Conservation (phyloP, 2,888 invertebrate species). For the Timandra comae region DNA sequence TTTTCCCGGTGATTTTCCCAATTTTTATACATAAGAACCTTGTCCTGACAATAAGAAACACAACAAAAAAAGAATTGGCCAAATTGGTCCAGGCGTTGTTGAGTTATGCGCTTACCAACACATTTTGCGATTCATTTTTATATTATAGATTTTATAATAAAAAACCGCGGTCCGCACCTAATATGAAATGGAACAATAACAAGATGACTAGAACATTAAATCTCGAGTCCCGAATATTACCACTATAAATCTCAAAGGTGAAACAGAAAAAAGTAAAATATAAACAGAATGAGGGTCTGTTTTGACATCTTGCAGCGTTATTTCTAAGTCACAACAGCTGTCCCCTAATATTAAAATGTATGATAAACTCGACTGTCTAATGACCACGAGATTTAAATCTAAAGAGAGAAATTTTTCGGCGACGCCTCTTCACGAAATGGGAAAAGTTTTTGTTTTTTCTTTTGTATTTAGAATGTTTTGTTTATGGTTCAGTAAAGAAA, state of each 20-base stretch:
- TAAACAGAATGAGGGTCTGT: constrained; percentile 49
- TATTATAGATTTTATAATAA: too few relatives aligned
- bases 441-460: constrained; percentile 49
- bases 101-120: too few relatives aligned
- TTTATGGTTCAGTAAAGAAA: constrained; percentile 14
- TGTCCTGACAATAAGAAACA: too few relatives aligned
- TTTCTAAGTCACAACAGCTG: constrained; percentile 20
- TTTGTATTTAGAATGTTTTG: constrained; percentile 25
- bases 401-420: constrained; percentile 39
- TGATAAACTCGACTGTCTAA: constrained; percentile 42
- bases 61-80: too few relatives aligned
- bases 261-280: constrained; percentile 37
- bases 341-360: constrained; percentile 1
- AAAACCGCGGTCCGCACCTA: too few relatives aligned
- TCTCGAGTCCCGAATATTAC: constrained; percentile 47
- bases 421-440: constrained; percentile 42
- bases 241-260: constrained; percentile 49
- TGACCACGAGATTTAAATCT: constrained; percentile 61
- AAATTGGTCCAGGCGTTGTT: too few relatives aligned
- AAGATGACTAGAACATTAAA: constrained; percentile 40
- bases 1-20: too few relatives aligned
- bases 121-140: too few relatives aligned
- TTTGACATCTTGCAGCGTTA: constrained; percentile 46
- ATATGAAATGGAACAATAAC: constrained; percentile 10
- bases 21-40: too few relatives aligned